Evolutionary conservation across 2,888 invertebrate genomes (phyloP).

Genomic region (Leucophenga montana): DNA sequence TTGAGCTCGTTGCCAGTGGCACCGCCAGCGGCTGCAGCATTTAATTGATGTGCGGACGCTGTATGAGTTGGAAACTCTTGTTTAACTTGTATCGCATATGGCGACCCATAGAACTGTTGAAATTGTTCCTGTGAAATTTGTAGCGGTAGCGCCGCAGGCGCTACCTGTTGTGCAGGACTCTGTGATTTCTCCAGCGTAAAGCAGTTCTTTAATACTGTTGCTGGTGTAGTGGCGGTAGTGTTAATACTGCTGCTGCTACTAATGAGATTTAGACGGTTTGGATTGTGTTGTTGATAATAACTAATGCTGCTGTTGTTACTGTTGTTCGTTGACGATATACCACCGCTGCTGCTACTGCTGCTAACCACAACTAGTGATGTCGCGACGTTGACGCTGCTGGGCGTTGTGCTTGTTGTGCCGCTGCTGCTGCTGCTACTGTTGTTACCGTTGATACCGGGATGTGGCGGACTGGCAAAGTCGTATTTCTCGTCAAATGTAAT

Average conservation of each 20-base stretch:
- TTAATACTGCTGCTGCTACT: not conserved
- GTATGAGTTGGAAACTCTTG: constrained; percentile 71
- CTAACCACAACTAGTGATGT: constrained; percentile 10
- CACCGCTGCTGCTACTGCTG: not conserved
- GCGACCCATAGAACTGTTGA: constrained; percentile 74
- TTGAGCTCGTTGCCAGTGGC: constrained; percentile 61
- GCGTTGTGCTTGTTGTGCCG: constrained; percentile 16
- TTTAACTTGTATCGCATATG: constrained; percentile 73
- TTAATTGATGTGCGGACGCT: constrained; percentile 36
- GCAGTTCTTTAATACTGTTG: constrained; percentile 27
- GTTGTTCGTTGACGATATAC: not conserved
- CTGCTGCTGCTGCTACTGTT: constrained; percentile 15
- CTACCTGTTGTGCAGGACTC: constrained; percentile 73
- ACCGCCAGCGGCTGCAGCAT: constrained; percentile 35
- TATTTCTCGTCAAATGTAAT: constrained; percentile 84
- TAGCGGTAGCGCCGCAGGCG: constrained; percentile 70
- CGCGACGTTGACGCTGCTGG: not conserved
- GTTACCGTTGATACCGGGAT: constrained; percentile 48
- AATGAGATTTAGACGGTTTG: not conserved
- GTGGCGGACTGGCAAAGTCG: constrained; percentile 77
- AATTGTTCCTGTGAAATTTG: constrained; percentile 74
- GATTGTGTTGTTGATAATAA: constrained; percentile 11
- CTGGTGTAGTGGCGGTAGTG: constrained; percentile 29
- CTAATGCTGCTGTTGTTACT: not conserved
- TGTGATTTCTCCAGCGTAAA: constrained; percentile 80